Evolutionary conservation across 2,113 vertebrate species (phyloP), one percentile per base, ranked within the genome.

Genomic region (Taxidea taxus): DNA sequence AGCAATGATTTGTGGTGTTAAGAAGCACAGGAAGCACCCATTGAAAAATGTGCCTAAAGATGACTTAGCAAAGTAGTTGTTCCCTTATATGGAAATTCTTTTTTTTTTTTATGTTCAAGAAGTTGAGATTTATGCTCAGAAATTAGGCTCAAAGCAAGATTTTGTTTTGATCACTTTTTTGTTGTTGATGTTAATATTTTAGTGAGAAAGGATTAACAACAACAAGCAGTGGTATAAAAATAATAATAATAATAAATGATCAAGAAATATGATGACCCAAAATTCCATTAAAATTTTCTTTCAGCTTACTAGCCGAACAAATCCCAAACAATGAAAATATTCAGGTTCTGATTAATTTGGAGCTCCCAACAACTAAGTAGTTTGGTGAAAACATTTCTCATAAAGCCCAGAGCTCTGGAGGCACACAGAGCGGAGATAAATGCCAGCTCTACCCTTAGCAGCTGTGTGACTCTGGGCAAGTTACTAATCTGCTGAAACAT

Each of bases 231-330:
- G 39, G 47, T 92, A 11, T 95, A 87, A 96, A 85, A 94, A 94
- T 60, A 96, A 91, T 78, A 88, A 91, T 78, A 88, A 84, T 66
- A 49, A 93, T 84, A 91, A 92, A 62, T 75, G 87, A 91, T 86
- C 96, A 95, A 77, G 80, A 84, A 92, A 86, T 74, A 44, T 44
- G 18, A 86, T 56, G 56, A 84, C 92, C 77, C 58, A 96, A 47
- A 96, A 95, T 94, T 87, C 64, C 84, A 96, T 90, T 96, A 95
- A 97, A 88, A 87, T 88, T 97, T 96, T 97, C 97, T 97, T 96
- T 74, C n/a, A 93, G 90, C 70, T 95, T 90, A 91, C 75, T 74
- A 97, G 94, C 31, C 80, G 70, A 97, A 97, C 84, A 96, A 97
- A 97, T 96, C 80, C 54, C 87, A 95, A 96, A 94, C 58, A 97